A percentile compares a stretch with the other conserved stretches of the same genome.
Evolutionary conservation across 2,888 invertebrate species (phyloP).

Genomic region (Chymomyza procnemis): DNA sequence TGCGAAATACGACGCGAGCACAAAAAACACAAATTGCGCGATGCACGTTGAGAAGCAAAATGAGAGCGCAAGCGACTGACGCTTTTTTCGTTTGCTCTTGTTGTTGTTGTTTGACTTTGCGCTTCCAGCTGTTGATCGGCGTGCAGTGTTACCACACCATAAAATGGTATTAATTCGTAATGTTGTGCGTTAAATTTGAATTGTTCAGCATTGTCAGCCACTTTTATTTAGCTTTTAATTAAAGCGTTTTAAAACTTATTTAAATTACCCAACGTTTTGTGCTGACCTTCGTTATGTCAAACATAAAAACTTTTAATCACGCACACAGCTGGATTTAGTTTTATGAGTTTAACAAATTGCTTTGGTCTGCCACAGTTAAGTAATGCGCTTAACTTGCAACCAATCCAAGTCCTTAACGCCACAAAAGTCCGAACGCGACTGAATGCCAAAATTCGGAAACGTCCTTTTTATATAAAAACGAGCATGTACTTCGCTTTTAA

Average conservation of each 20-base stretch:
- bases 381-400: neutral
- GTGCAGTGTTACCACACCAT: slow-evolving; percentile 43
- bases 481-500: slow-evolving; percentile 18
- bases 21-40: slow-evolving; percentile 26
- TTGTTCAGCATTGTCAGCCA: neutral
- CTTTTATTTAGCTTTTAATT: neutral
- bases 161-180: neutral
- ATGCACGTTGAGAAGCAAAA: slow-evolving; percentile 48
- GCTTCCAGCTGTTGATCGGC: slow-evolving; percentile 55
- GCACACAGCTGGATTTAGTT: neutral
- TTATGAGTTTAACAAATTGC: neutral
- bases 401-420: slow-evolving; percentile 39
- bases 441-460: slow-evolving; percentile 45
- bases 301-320: neutral
- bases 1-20: slow-evolving; percentile 13
- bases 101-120: neutral
- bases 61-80: slow-evolving; percentile 28
- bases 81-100: neutral
- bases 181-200: slow-evolving; percentile 15
- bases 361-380: neutral
- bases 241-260: neutral
- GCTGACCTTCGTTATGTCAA: neutral
- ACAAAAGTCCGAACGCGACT: slow-evolving; percentile 63
- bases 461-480: slow-evolving; percentile 42
- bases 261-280: neutral